A percentile compares a stretch with the other conserved stretches of the same genome.
These are phyloP conservation scores for Mobula birostris DNA, from an alignment of 2,113 vertebrate species.

Conservation along the genomic window DNA sequence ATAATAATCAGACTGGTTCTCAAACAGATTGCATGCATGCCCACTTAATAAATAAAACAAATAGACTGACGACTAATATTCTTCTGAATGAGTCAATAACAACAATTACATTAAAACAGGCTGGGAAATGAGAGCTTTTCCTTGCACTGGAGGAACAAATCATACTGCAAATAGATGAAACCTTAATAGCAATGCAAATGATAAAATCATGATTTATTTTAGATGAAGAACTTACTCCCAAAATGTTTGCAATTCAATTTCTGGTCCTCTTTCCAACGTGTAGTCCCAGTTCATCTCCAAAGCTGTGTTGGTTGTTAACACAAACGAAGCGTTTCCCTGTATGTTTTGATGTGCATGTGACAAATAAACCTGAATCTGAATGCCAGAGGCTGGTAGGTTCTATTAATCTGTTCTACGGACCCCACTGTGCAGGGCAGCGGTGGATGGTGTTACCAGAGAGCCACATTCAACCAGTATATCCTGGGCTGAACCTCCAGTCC, in stretches of 20 bases:
- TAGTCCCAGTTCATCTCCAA: too few species aligned
- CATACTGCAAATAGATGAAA: background rate
- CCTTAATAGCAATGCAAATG: background rate
- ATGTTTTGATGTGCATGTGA: too few species aligned
- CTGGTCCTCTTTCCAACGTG: background rate
- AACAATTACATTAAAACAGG: background rate
- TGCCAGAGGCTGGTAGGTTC: background rate
- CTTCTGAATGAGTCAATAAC: background rate
- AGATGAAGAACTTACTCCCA: background rate
- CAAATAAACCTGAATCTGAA: too few species aligned
- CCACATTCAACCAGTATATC: background rate
- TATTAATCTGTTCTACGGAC: background rate
- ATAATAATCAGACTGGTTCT: background rate
- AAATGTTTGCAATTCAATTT: background rate
- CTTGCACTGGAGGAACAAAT: background rate
- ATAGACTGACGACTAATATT: too few species aligned
- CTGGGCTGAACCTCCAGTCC: background rate
- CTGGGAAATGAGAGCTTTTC: background rate
- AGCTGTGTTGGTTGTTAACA: too few species aligned
- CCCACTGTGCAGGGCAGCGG: background rate
- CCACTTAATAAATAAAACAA: background rate
- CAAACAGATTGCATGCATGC: background rate
- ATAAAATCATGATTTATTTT: background rate
- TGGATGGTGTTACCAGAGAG: background rate
- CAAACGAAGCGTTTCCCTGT: too few species aligned